These are phyloP conservation scores for Urocitellus parryii DNA, from an alignment of 2,113 vertebrate genomes.

Conservation along the genomic window DNA sequence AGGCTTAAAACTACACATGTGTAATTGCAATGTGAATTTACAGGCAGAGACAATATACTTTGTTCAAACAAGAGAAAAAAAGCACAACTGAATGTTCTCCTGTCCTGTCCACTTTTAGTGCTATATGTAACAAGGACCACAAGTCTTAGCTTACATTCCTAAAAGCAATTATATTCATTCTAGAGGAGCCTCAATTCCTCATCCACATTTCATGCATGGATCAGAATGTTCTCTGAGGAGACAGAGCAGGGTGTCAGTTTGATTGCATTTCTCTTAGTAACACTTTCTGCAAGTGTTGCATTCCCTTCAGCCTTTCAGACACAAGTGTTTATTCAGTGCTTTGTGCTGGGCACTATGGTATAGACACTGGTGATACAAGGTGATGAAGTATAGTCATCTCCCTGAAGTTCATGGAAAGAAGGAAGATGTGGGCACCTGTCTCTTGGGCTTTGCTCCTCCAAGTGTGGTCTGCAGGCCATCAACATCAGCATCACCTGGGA, in stretches of 20 bases:
- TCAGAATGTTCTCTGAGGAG: neutral
- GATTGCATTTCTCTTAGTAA: neutral
- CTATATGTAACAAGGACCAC: neutral
- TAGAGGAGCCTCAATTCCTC: neutral
- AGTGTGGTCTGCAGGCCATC: neutral
- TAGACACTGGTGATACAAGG: neutral
- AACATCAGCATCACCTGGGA: neutral
- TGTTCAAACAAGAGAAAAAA: constrained; percentile 46
- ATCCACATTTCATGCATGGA: neutral
- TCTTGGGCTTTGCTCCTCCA: neutral
- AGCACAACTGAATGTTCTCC: neutral
- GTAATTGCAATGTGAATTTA: constrained; percentile 47
- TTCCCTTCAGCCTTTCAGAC: neutral
- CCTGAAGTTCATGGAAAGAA: neutral
- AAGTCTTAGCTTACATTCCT: constrained; percentile 35
- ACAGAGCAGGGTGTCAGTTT: neutral
- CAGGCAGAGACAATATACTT: constrained; percentile 24
- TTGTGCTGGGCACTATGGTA: neutral
- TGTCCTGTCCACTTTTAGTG: neutral
- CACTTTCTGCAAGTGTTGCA: neutral
- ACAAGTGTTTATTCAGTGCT: neutral
- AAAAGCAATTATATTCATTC: neutral
- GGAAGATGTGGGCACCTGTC: neutral
- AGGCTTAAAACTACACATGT: constrained; percentile 51
- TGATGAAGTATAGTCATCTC: neutral